These are phyloP conservation scores for Halcyon senegalensis DNA, from an alignment of 2,113 vertebrate genomes.

Conservation along the genomic window DNA sequence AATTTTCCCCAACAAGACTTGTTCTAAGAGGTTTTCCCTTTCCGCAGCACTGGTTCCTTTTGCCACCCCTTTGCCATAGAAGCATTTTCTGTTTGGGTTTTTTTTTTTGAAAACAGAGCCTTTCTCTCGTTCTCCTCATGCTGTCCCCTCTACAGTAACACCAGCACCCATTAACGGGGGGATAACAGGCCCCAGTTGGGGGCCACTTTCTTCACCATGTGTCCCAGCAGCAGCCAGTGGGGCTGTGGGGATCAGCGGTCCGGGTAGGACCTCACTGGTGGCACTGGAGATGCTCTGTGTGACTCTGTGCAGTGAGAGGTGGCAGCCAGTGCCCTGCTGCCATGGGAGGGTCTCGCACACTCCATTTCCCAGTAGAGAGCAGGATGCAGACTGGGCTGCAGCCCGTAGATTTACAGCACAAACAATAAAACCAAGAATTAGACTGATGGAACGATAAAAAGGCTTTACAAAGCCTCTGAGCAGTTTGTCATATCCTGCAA, in stretches of 20 bases:
- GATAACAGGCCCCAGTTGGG: not conserved
- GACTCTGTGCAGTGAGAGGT: not conserved
- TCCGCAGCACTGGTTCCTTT: not conserved
- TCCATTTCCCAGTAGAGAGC: not conserved
- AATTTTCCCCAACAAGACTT: not conserved
- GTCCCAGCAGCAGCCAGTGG: not conserved
- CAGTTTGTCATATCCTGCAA: constrained; percentile 12
- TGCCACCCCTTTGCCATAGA: not conserved
- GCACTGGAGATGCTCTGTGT: not conserved
- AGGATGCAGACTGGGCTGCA: constrained; percentile 2
- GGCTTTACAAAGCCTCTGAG: not conserved
- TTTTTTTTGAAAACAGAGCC: not conserved
- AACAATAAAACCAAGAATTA: not conserved
- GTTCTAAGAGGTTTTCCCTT: not conserved
- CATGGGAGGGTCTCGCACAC: not conserved
- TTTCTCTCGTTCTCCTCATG: not conserved
- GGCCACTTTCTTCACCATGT: not conserved
- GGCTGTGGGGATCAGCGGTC: not conserved
- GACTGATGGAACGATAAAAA: not conserved
- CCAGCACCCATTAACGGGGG: not conserved
- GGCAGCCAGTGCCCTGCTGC: not conserved
- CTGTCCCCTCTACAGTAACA: not conserved
- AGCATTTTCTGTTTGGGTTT: not conserved
- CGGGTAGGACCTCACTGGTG: not conserved
- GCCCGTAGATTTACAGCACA: not conserved